Percentiles rank a stretch among this genome's conserved stretches.
Evolutionary conservation across 30 jellyfish, hydroid and myxozoan species (phyloP).

Genomic region (Chironex yamaguchii): DNA sequence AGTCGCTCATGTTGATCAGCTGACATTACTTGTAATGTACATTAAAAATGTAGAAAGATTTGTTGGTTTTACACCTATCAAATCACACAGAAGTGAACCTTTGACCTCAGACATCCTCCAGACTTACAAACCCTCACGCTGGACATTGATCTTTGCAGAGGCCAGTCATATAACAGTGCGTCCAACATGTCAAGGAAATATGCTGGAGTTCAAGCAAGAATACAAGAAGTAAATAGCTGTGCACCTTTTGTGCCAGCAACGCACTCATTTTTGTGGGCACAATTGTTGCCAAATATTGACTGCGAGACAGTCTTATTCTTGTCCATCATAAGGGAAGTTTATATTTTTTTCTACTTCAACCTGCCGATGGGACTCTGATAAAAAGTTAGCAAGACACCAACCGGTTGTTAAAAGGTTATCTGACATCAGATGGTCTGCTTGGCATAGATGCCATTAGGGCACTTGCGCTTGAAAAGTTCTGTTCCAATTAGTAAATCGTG

Average conservation of each 20-base stretch:
- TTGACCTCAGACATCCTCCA: slow-evolving; percentile 43
- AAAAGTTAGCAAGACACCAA: slow-evolving; percentile 54
- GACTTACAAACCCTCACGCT: slow-evolving; percentile 37
- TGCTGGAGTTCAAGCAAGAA: slow-evolving; percentile 71
- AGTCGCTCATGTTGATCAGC: slow-evolving; percentile 63
- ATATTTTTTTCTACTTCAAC: slow-evolving; percentile 55
- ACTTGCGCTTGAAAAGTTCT: slow-evolving; percentile 37
- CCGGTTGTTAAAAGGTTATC: slow-evolving; percentile 67
- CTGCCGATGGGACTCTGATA: slow-evolving; percentile 61
- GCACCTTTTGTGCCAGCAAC: slow-evolving; percentile 67
- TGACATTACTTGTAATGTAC: slow-evolving; percentile 29
- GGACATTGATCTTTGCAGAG: slow-evolving; percentile 52
- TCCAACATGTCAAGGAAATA: slow-evolving; percentile 78
- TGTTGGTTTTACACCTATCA: slow-evolving; percentile 31
- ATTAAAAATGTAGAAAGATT: slow-evolving; percentile 61
- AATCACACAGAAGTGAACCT: slow-evolving; percentile 51
- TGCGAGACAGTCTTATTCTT: slow-evolving; percentile 70
- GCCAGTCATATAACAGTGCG: slow-evolving; percentile 81
- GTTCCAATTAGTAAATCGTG: slow-evolving; percentile 32
- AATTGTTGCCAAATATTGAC: slow-evolving; percentile 72
- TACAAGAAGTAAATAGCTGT: slow-evolving; percentile 42
- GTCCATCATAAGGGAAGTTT: slow-evolving; percentile 56
- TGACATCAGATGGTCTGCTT: slow-evolving; percentile 69
- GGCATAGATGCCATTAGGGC: slow-evolving; percentile 74
- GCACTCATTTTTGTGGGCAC: slow-evolving; percentile 68